These are phyloP conservation scores for honey bee (Apis mellifera) DNA, from an alignment of 1,140 invertebrate species.

Conservation along the genomic window DNA sequence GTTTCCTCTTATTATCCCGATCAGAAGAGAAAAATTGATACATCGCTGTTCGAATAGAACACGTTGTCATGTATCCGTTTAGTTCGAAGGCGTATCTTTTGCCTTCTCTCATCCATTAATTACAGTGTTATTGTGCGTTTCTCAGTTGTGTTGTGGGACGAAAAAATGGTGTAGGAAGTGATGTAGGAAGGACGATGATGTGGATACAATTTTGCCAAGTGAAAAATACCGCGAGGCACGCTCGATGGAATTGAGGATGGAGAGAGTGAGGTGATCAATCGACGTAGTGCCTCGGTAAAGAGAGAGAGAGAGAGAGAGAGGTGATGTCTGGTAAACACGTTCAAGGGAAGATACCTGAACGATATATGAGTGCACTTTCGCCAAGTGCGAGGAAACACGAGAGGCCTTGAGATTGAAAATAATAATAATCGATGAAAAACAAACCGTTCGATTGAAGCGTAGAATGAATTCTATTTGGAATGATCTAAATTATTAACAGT, in stretches of 20 bases:
- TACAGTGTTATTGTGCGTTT: neutral
- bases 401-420: conserved; percentile 2
- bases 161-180: neutral
- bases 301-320: neutral
- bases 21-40: neutral
- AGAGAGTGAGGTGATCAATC: conserved; percentile 42
- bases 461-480: too few species aligned
- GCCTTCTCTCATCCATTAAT: too few species aligned
- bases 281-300: neutral
- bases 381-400: conserved; percentile 11
- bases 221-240: conserved; percentile 55
- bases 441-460: too few species aligned
- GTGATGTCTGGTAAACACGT: conserved; percentile 56
- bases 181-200: conserved; percentile 10
- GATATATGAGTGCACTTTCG: conserved; percentile 63
- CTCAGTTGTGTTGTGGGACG: too few species aligned
- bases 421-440: conserved; percentile 3
- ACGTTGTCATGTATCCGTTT: neutral
- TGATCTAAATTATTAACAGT: too few species aligned
- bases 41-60: neutral
- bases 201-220: conserved; percentile 54
- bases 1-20: neutral
- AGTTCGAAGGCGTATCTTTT: neutral
- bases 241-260: conserved; percentile 45
- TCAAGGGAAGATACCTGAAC: conserved; percentile 56